A percentile compares a stretch with the other conserved stretches of the same genome.
Conservation (phyloP, 1,140 invertebrate genomes). For the Drosophila littoralis region DNA sequence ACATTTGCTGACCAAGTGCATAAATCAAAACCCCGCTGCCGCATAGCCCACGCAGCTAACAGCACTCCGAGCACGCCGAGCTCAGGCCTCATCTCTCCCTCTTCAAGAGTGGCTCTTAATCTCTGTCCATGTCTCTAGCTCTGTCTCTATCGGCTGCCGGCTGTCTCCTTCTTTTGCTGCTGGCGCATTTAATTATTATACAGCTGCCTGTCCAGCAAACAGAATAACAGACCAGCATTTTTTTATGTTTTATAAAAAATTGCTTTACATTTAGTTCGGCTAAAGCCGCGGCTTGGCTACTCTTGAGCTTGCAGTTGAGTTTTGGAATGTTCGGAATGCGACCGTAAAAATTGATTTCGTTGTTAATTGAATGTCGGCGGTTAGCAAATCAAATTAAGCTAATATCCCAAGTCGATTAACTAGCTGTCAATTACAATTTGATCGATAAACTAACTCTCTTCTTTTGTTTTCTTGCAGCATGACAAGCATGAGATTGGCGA, state of each 20-base stretch:
- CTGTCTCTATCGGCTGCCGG: neutral
- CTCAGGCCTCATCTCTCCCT: constrained; percentile 14
- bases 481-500: constrained; percentile 90
- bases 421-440: no score
- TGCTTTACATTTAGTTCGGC: constrained; percentile 53
- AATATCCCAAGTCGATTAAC: neutral
- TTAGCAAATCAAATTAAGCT: constrained; percentile 30
- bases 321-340: constrained; percentile 58
- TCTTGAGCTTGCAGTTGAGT: constrained; percentile 29
- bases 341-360: constrained; percentile 50
- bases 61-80: constrained; percentile 3
- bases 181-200: constrained; percentile 45
- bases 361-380: constrained; percentile 41
- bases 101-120: constrained; percentile 18
- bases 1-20: constrained; percentile 70
- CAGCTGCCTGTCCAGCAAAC: constrained; percentile 36
- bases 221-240: constrained; percentile 27
- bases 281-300: no score
- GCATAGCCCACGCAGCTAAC: constrained; percentile 53
- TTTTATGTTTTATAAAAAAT: constrained; percentile 33
- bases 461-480: constrained; percentile 85
- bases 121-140: constrained; percentile 3
- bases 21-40: constrained; percentile 69
- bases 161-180: constrained; percentile 17
- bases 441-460: neutral